These are phyloP conservation scores for Subanguina moxae DNA, from an alignment of 1,140 invertebrate species.

Conservation along the genomic window DNA sequence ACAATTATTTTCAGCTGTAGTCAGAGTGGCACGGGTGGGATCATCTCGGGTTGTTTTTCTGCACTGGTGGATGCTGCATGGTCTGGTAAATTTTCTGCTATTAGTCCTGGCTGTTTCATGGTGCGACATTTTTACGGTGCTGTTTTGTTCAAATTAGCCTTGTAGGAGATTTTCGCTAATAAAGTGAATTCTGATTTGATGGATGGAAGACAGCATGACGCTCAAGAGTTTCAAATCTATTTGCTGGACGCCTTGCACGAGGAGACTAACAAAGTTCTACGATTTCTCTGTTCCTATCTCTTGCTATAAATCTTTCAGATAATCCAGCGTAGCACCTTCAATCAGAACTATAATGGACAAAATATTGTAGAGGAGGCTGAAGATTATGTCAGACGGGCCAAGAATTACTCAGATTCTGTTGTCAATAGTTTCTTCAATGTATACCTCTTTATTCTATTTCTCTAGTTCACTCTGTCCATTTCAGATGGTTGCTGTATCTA, in stretches of 20 bases:
- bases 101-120: slow-evolving; percentile 23
- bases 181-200: slow-evolving; percentile 23
- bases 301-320: slow-evolving; percentile 21
- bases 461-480: too few species aligned
- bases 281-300: not conserved
- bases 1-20: slow-evolving; percentile 7
- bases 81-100: slow-evolving; percentile 15
- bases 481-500: not conserved
- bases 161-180: slow-evolving; percentile 28
- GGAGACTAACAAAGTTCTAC: slow-evolving; percentile 34
- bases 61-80: slow-evolving; percentile 20
- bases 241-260: slow-evolving; percentile 45
- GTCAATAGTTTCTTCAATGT: slow-evolving; percentile 41
- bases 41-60: slow-evolving; percentile 27
- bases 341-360: slow-evolving; percentile 39
- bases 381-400: slow-evolving; percentile 26
- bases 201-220: slow-evolving; percentile 42
- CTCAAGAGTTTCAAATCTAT: slow-evolving; percentile 42
- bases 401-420: slow-evolving; percentile 30
- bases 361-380: slow-evolving; percentile 18
- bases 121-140: slow-evolving; percentile 7
- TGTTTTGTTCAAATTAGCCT: slow-evolving; percentile 17
- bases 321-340: slow-evolving; percentile 21
- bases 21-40: slow-evolving; percentile 16
- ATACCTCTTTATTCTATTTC: not conserved